Conservation (phyloP, 2,888 invertebrate species). For the Microchrysa polita region DNA sequence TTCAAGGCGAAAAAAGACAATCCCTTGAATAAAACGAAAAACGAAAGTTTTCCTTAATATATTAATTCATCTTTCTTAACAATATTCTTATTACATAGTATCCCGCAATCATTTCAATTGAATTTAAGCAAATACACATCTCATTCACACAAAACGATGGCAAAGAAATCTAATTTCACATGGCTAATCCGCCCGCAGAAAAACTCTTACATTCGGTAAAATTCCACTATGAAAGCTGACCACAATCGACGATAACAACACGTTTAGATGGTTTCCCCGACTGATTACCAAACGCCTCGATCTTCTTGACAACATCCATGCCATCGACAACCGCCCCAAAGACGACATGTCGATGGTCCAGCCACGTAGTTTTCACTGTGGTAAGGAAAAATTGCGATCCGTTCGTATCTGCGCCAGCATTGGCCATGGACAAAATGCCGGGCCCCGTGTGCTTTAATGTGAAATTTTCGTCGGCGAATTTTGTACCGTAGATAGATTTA, state of each 20-base stretch:
- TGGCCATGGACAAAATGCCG: conserved; percentile 95
- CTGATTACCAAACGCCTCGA: conserved; percentile 82
- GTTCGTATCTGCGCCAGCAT: conserved; percentile 95
- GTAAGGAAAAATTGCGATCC: conserved; percentile 98
- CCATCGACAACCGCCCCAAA: conserved; percentile 93
- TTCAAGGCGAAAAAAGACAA: too few species aligned
- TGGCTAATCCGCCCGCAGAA: too few species aligned
- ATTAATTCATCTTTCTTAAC: too few species aligned
- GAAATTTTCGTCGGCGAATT: conserved; percentile 98
- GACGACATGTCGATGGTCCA: conserved; percentile 94
- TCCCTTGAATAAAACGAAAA: too few species aligned
- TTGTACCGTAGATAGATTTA: conserved; percentile 95
- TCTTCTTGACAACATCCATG: conserved; percentile 88
- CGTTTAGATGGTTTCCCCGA: conserved; percentile 87
- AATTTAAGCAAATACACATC: too few species aligned
- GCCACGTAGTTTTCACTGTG: conserved; percentile 91
- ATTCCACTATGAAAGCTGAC: too few species aligned
- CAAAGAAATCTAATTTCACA: too few species aligned
- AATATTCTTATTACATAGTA: too few species aligned
- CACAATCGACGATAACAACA: conserved; percentile 81
- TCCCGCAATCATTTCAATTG: too few species aligned
- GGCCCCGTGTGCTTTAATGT: conserved; percentile 91
- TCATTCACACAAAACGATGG: too few species aligned
- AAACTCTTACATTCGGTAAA: too few species aligned
- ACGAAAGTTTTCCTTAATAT: too few species aligned